Evolutionary conservation across 2,797 vertebrate genomes (phyloP), one percentile per base, ranked within the genome.

Genomic region (Myotis vivesi): DNA sequence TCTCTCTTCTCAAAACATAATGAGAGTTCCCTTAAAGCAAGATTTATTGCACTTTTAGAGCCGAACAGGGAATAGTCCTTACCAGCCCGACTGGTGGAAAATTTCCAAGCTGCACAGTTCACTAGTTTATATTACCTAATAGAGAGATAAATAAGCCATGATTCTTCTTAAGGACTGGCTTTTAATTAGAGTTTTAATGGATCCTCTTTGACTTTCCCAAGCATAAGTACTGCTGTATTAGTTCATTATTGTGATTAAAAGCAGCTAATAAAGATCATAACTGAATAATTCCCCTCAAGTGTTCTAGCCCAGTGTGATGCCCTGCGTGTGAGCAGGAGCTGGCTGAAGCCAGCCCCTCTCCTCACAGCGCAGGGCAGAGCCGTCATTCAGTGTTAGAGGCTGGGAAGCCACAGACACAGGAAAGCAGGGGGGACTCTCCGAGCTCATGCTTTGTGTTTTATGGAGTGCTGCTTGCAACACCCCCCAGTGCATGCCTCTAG

Each of bases 181-280:
- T 98, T 98, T 98, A 98, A 98, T 98, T 98, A 98, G 97, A 98
- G 98, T 97, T 98, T 89, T 98, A 98, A 97, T 98, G 97, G 97
- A 97, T 96, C 97, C 96, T 95, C 97, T 95, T 97, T 97, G 97
- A 98, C 98, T 98, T 97, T 97, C 94, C 96, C 95, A 94, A 95
- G 90, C 83, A 38, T 87, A 93, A 98, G 96, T 97, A 94, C 97
- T 96, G 89, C 84, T 97, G 91, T 92, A 95, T 97, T 97, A 97
- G 97, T 98, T 98, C 97, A 97, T 98, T 98, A 97, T 89, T 91
- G 80, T 98, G 98, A 98, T 98, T 98, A 97, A 98, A 97, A 94
- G 75, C 96, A 95, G 94, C 96, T 97, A 98, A 98, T 98, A 98
- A 95, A 93, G 96, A 93, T 98, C 97, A 97, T 96, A 97, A 97